Evolutionary conservation across 2,113 vertebrate genomes (phyloP).

Genomic region (Shinisaurus crocodilurus): DNA sequence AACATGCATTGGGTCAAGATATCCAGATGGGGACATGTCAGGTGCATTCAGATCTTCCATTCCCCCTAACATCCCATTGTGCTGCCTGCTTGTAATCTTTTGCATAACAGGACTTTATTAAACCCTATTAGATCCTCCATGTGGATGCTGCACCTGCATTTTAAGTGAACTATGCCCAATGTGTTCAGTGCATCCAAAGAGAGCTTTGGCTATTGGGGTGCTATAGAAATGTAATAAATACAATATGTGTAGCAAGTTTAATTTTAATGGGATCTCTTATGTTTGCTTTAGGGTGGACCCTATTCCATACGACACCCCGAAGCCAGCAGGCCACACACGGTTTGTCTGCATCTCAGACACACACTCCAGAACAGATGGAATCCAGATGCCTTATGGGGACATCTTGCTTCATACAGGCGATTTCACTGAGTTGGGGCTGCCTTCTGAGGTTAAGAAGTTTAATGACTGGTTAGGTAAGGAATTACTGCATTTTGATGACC

Average conservation of each 20-base stretch:
- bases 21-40: neutral
- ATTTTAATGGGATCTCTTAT: conserved; percentile 78
- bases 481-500: conserved; percentile 81
- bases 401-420: conserved; percentile 98
- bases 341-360: conserved; percentile 99
- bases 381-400: conserved; percentile 99
- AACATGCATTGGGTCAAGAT: neutral
- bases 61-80: neutral
- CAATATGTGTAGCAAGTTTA: conserved; percentile 69
- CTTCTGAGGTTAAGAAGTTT: conserved; percentile 99
- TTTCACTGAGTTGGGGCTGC: conserved; percentile 98
- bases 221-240: too few species aligned
- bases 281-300: conserved; percentile 95
- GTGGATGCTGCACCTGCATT: neutral
- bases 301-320: conserved; percentile 96
- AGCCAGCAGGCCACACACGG: conserved; percentile 96
- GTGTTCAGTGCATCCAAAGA: neutral
- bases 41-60: neutral
- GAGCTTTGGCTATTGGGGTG: too few species aligned
- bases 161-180: neutral
- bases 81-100: neutral
- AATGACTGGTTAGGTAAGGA: conserved; percentile 99
- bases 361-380: conserved; percentile 98
- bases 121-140: neutral
- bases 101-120: neutral